Base-by-base conservation (phyloP, 1,140 invertebrate species). In the Brachionus manjavacas region DNA sequence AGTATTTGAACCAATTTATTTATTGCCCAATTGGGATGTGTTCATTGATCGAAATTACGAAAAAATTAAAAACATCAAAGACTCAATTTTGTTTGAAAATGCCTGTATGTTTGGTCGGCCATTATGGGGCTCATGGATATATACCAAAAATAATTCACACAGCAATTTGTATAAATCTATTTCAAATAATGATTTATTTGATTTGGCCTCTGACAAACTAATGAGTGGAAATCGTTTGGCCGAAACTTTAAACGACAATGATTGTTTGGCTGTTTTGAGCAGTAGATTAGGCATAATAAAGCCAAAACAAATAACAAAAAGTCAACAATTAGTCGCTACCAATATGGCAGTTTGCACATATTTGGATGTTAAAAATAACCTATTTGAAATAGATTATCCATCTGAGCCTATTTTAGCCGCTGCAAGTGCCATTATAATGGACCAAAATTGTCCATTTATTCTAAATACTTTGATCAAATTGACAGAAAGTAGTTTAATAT, bases 1-100 rank as follows among this genome's bases (percentile, higher is more conserved):
- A 43, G 12, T 74, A 23, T 46, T 74, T 46, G 70, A 74, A 20
- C 70, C 70, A 74, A 74, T 74, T 46, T 74, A 74, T 74, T n/a
- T 74, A 23, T 28, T 74, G 14, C 70, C 70, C 0, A 74, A 74
- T 74, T 74, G 70, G 70, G 70, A 74, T 74, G 2, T 74, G 7
- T 74, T 74, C 25, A 35, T 41, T 16, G 14, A 72, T n/a, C 6
- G 6, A 3, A 11, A 46, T n/a, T 52, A 52, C n/a, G 49, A 52
- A 4, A 20, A 20, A 31, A 74, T 74, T 46, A 16, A 43, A 16
- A 74, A 9, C n/a, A 46, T 74, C 3, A 6, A 46, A 23, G 16
- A 74, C 8, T 7, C 39, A 4, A 31, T 72, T 1, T 39, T 46
- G 14, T 74, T 74, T 28, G 70, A 74, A 46, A 74, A 74, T 28